Percentiles rank a stretch among this genome's conserved stretches.
Evolutionary conservation across 2,797 vertebrate genomes (phyloP).

Genomic region (Argya squamiceps): DNA sequence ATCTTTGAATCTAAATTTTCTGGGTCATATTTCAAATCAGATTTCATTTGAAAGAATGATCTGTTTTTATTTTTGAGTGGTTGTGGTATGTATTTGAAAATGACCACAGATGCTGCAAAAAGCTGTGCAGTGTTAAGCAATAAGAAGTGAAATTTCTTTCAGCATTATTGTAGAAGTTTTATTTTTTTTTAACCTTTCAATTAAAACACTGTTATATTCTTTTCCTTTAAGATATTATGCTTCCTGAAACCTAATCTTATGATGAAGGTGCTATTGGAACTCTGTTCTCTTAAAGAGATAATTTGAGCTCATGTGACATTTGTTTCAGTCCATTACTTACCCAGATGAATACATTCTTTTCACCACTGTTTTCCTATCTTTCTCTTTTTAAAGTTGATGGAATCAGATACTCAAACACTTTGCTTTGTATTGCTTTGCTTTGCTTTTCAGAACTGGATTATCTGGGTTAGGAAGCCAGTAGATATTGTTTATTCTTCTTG

Average conservation of each 20-base stretch:
- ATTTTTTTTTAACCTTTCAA: neutral
- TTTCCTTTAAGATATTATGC: neutral
- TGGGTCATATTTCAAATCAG: neutral
- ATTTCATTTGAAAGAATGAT: neutral
- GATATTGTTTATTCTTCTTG: neutral
- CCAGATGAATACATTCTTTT: neutral
- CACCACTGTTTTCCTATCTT: neutral
- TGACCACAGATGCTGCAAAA: neutral
- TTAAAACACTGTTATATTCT: neutral
- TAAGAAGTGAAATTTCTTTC: neutral
- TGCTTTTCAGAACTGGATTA: neutral
- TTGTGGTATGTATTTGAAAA: neutral
- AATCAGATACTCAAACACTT: neutral
- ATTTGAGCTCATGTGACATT: neutral
- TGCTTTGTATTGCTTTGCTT: neutral
- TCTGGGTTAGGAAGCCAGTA: neutral
- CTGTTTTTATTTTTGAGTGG: neutral
- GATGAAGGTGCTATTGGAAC: neutral
- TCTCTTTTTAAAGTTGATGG: neutral
- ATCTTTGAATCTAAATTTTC: neutral
- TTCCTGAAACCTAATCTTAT: neutral
- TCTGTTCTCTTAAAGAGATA: neutral
- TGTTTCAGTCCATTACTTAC: neutral
- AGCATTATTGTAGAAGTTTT: neutral
- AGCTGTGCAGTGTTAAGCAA: neutral